Evolutionary conservation across 2,113 vertebrate genomes (phyloP).

Genomic region (Diadophis punctatus): DNA sequence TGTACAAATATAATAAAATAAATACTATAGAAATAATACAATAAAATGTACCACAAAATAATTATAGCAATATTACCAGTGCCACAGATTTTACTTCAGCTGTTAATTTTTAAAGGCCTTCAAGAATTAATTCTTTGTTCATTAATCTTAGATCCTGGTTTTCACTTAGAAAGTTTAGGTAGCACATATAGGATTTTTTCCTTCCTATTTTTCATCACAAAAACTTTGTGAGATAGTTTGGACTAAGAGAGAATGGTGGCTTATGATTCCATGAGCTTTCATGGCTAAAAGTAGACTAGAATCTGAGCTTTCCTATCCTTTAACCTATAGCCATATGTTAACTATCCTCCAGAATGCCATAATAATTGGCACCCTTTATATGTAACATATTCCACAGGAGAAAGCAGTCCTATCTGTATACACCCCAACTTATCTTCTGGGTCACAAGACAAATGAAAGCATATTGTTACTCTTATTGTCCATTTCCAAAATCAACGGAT

Average conservation of each 20-base stretch:
- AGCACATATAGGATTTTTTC: background rate
- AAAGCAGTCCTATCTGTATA: background rate
- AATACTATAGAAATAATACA: background rate
- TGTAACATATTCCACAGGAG: background rate
- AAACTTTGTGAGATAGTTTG: background rate
- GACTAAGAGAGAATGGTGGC: too few relatives aligned
- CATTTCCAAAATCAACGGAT: background rate
- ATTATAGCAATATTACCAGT: background rate
- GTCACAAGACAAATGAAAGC: background rate
- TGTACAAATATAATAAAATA: background rate
- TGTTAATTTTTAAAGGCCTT: background rate
- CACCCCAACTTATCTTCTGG: background rate
- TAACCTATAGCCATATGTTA: background rate
- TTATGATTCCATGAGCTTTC: background rate
- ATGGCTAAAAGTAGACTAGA: background rate
- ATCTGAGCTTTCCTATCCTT: background rate
- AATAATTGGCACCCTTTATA: background rate
- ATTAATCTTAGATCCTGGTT: background rate
- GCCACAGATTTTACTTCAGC: background rate
- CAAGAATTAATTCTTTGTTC: background rate
- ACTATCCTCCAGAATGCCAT: background rate
- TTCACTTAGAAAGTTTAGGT: background rate
- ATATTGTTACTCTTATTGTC: background rate
- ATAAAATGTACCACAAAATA: background rate
- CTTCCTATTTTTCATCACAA: background rate